Conservation (phyloP, 2,113 vertebrate genomes). For the Bufo gargarizans region DNA sequence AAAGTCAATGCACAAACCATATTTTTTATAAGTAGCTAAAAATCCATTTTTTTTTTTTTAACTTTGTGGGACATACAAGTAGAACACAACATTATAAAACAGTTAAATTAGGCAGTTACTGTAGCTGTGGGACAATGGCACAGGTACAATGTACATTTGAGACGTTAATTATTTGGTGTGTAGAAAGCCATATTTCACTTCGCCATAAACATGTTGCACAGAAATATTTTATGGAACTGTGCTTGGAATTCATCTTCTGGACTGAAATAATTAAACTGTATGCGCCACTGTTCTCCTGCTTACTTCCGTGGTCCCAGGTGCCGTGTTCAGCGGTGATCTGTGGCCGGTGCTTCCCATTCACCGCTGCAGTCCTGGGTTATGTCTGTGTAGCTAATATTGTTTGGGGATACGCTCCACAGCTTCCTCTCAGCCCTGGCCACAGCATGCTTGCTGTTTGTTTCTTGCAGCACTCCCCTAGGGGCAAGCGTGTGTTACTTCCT, state of each 20-base stretch:
- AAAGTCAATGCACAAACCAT: constrained; percentile 49
- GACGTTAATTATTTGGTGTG: constrained; percentile 31
- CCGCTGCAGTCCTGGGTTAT: no score
- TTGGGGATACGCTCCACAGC: no score
- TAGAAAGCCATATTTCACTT: constrained; percentile 19
- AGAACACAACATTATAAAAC: constrained; percentile 37
- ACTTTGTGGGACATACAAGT: constrained; percentile 41
- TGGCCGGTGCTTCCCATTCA: no score
- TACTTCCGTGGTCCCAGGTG: no score
- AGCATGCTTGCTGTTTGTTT: no score
- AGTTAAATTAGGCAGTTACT: constrained; percentile 47
- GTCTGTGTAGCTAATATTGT: no score
- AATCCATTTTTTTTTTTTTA: constrained; percentile 49
- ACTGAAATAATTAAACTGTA: neutral
- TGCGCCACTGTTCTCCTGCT: no score
- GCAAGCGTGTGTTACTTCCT: no score
- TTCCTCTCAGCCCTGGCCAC: no score
- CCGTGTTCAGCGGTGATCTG: no score
- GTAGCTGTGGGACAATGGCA: constrained; percentile 17
- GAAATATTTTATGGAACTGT: neutral
- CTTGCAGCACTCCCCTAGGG: no score
- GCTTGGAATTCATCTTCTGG: neutral
- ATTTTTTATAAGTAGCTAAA: constrained; percentile 50
- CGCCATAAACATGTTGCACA: constrained; percentile 2
- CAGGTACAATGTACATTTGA: constrained; percentile 34